A percentile compares a stretch with the other conserved stretches of the same genome.
phyloP scores from a whole-genome alignment of 2,113 vertebrate genomes.

The Pedetes capensis region DNA sequence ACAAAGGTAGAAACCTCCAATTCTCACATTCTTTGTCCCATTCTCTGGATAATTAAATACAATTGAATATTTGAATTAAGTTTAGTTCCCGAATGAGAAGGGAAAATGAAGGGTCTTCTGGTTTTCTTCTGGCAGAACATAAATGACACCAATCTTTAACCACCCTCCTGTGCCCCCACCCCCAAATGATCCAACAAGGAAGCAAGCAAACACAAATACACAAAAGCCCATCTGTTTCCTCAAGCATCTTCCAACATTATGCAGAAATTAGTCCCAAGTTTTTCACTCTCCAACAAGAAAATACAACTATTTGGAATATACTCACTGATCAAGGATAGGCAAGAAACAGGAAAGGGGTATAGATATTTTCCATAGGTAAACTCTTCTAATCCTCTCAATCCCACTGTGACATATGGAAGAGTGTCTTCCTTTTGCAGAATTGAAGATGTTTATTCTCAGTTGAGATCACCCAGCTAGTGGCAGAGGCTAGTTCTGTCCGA shows the following conservation, averaged over 20 bases:
- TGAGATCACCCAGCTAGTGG: not conserved
- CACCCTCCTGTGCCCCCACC: not conserved
- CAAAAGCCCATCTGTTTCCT: not conserved
- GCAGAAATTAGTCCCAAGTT: not conserved
- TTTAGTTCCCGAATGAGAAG: not conserved
- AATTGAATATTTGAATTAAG: not conserved
- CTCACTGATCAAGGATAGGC: not conserved
- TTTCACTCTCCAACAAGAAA: not conserved
- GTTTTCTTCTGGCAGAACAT: not conserved
- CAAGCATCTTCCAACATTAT: not conserved
- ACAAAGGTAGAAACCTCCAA: not conserved
- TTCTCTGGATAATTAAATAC: not conserved
- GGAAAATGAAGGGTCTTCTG: not conserved
- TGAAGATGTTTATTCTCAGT: not conserved
- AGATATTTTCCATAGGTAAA: not conserved
- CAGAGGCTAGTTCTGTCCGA: not conserved
- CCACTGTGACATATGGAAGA: not conserved
- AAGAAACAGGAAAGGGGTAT: not conserved
- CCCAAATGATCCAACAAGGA: not conserved
- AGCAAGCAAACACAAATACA: not conserved
- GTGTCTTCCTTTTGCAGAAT: not conserved
- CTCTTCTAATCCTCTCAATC: not conserved
- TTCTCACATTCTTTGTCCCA: not conserved
- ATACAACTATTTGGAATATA: not conserved
- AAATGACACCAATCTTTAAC: not conserved